These are phyloP conservation scores for Hemicordylus capensis DNA, from an alignment of 2,113 vertebrate species.

Conservation along the genomic window DNA sequence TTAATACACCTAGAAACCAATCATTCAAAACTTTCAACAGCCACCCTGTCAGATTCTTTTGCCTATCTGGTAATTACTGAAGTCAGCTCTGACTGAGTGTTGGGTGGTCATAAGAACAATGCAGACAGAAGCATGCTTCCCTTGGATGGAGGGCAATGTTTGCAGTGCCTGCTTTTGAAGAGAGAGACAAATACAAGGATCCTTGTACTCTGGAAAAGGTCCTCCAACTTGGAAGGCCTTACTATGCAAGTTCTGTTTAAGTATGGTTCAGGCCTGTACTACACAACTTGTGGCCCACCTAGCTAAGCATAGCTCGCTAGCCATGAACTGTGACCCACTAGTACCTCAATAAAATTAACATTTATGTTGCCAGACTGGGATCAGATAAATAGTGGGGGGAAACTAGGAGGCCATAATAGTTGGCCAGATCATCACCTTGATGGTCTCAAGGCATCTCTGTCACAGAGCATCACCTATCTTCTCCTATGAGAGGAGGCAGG, in stretches of 20 bases:
- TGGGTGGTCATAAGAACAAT: conserved; percentile 12
- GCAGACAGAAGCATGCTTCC: conserved; percentile 13
- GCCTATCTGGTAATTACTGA: conserved; percentile 37
- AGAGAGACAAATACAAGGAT: background rate
- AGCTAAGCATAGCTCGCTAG: background rate
- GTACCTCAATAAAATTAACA: no score
- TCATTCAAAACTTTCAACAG: conserved; percentile 53
- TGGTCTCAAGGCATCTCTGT: background rate
- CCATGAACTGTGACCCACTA: no score
- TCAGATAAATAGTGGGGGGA: background rate
- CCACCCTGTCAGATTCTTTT: conserved; percentile 13
- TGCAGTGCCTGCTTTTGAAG: no score
- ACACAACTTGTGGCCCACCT: background rate
- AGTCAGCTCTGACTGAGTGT: conserved; percentile 1
- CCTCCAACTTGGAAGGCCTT: background rate
- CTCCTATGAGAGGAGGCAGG: background rate
- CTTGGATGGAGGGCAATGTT: background rate
- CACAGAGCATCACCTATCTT: no score
- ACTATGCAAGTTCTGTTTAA: no score
- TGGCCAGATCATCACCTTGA: background rate
- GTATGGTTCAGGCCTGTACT: no score
- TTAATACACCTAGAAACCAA: conserved; percentile 50
- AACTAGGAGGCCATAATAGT: background rate
- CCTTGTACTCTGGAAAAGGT: no score
- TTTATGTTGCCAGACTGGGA: background rate